Evolutionary conservation across 2,797 vertebrate genomes (phyloP).

Genomic region (Euthynnus affinis): DNA sequence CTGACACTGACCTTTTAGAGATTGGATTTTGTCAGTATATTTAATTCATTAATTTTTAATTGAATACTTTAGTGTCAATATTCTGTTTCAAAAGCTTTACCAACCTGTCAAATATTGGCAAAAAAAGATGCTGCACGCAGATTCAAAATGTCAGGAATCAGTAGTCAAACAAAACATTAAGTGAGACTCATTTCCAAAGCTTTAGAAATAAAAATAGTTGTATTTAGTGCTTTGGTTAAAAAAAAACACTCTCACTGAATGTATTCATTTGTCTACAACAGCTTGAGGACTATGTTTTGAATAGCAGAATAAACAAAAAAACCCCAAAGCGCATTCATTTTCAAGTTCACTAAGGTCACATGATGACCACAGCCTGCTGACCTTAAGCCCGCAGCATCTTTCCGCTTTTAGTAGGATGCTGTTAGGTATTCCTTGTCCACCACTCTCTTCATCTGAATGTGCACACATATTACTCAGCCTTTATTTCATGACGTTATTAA

Average conservation of each 20-base stretch:
- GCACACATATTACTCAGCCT: slow-evolving; percentile 51
- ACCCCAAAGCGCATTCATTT: slow-evolving; percentile 27
- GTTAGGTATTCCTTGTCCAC: slow-evolving; percentile 40
- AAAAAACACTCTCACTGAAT: slow-evolving; percentile 16
- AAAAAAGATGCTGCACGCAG: background rate
- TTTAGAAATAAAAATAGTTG: slow-evolving; percentile 11
- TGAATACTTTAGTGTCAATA: background rate
- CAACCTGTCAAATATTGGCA: background rate
- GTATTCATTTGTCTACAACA: slow-evolving; percentile 51
- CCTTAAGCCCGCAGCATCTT: slow-evolving; percentile 17
- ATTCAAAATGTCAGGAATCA: slow-evolving; percentile 19
- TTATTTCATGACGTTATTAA: slow-evolving; percentile 52
- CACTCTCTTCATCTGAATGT: slow-evolving; percentile 36
- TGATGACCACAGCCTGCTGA: background rate
- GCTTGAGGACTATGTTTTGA: slow-evolving; percentile 50
- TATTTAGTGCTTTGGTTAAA: slow-evolving; percentile 19
- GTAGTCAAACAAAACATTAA: slow-evolving; percentile 10
- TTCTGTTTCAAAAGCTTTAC: slow-evolving; percentile 6
- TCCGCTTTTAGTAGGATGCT: slow-evolving; percentile 24
- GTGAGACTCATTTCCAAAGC: slow-evolving; percentile 12
- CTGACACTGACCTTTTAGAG: slow-evolving; percentile 6
- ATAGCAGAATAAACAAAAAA: slow-evolving; percentile 30
- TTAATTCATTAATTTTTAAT: background rate
- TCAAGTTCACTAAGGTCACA: slow-evolving; percentile 13
- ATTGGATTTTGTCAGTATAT: slow-evolving; percentile 19